Conservation (phyloP, 2,888 invertebrate genomes). For the Arctia plantaginis region DNA sequence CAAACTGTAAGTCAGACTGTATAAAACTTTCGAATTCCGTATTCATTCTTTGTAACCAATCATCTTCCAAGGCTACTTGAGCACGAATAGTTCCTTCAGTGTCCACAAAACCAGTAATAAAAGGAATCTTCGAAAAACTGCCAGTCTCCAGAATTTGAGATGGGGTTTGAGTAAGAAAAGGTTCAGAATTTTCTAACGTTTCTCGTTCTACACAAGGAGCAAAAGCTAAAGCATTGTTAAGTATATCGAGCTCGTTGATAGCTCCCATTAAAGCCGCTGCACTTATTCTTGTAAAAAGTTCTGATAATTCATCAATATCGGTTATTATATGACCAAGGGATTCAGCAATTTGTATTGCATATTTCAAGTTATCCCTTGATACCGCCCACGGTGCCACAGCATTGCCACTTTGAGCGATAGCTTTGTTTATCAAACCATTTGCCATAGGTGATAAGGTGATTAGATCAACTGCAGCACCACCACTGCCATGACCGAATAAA, state of each 20-base stretch:
- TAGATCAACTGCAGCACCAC: constrained; percentile 86
- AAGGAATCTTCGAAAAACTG: constrained; percentile 69
- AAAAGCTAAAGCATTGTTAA: constrained; percentile 76
- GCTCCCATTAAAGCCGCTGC: constrained; percentile 72
- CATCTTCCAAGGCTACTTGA: constrained; percentile 61
- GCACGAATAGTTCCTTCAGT: constrained; percentile 77
- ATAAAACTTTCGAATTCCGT: constrained; percentile 69
- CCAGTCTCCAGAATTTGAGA: constrained; percentile 61
- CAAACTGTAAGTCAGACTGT: constrained; percentile 72
- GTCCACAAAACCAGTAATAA: constrained; percentile 76
- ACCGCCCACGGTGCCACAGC: constrained; percentile 82
- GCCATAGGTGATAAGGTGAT: constrained; percentile 74
- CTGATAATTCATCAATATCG: constrained; percentile 64
- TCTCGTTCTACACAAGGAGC: constrained; percentile 77
- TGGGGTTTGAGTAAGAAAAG: constrained; percentile 72
- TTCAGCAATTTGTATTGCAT: constrained; percentile 73
- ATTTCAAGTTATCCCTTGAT: constrained; percentile 71
- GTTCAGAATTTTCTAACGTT: constrained; percentile 54
- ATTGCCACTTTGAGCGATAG: constrained; percentile 76
- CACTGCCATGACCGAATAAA: constrained; percentile 93
- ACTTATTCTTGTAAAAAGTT: constrained; percentile 68
- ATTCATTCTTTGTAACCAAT: constrained; percentile 75
- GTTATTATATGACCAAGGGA: constrained; percentile 71
- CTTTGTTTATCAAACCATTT: constrained; percentile 70
- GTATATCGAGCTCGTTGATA: constrained; percentile 75